Evolutionary conservation across 2,888 invertebrate species (phyloP).

Genomic region (Trilocha varians): DNA sequence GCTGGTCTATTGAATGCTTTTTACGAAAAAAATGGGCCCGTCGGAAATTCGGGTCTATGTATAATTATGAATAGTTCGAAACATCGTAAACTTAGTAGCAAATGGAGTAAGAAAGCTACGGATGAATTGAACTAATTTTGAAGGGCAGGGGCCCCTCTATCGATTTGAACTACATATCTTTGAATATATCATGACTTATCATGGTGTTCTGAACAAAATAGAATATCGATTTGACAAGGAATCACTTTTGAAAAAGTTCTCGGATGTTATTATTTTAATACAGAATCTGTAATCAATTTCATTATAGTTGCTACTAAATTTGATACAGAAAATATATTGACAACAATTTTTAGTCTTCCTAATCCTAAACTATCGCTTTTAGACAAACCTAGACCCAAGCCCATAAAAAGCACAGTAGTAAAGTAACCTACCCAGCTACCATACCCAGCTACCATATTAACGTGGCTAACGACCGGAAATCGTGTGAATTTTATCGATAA

Average conservation of each 20-base stretch:
- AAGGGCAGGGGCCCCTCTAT: neutral
- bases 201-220: no score
- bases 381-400: neutral
- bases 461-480: neutral
- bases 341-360: no score
- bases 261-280: no score
- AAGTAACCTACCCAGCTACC: neutral
- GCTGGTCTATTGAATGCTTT: slow-evolving; percentile 60
- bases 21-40: slow-evolving; percentile 30
- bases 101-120: slow-evolving; percentile 6
- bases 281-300: no score
- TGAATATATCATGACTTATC: neutral
- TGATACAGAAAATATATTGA: no score
- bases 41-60: slow-evolving; percentile 45
- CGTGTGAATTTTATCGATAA: slow-evolving; percentile 44
- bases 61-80: slow-evolving; percentile 7
- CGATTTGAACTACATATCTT: neutral
- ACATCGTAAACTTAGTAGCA: neutral
- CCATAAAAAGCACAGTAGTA: neutral
- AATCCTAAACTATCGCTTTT: neutral
- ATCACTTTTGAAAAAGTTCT: no score
- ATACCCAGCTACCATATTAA: neutral
- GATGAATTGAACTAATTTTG: slow-evolving; percentile 21
- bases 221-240: no score
- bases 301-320: no score